Percentiles rank a stretch among this genome's conserved stretches.
Evolutionary conservation across 2,797 vertebrate species (phyloP).

Genomic region (Coregonus sp.): DNA sequence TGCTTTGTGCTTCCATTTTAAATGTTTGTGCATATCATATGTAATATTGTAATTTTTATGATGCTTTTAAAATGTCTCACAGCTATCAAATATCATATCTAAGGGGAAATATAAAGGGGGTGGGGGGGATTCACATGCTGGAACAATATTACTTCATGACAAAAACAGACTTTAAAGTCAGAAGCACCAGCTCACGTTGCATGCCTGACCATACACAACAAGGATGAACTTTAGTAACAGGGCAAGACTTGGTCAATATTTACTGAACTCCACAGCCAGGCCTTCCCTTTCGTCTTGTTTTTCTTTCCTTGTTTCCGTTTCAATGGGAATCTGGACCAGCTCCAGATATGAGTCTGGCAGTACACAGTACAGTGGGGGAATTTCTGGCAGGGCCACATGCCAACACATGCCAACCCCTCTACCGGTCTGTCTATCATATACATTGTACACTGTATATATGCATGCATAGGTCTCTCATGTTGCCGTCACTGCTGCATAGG

Average conservation of each 20-base stretch:
- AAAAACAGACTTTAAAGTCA: background rate
- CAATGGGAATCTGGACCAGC: background rate
- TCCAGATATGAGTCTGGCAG: slow-evolving; percentile 16
- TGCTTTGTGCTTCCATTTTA: background rate
- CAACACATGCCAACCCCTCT: no score
- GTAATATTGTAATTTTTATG: no score
- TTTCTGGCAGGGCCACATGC: slow-evolving; percentile 7
- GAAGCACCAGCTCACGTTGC: background rate
- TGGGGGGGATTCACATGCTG: no score
- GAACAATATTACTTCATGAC: no score
- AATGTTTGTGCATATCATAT: no score
- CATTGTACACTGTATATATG: no score
- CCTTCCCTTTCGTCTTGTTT: background rate
- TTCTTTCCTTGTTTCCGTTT: slow-evolving; percentile 8
- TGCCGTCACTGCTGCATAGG: no score
- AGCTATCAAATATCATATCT: no score
- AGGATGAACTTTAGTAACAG: background rate
- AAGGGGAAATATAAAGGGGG: no score
- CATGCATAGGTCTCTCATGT: background rate
- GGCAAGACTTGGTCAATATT: background rate
- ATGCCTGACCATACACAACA: background rate
- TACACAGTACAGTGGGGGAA: background rate
- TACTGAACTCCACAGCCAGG: background rate
- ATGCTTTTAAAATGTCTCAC: no score
- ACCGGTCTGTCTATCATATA: background rate